Conservation (phyloP, 2,888 invertebrate genomes). For the Chrysodeixis includens region DNA sequence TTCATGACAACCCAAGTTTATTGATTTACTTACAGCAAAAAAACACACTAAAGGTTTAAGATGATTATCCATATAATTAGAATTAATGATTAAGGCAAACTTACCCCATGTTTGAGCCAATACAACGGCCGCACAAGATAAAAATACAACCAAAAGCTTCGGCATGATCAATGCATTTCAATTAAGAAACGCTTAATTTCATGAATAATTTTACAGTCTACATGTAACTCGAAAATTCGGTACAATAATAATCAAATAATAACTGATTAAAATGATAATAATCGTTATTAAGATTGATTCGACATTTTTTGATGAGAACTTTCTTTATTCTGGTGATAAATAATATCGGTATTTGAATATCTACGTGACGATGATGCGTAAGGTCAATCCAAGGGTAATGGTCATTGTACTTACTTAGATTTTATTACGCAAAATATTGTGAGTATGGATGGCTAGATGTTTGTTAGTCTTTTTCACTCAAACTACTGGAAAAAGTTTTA, state of each 20-base stretch:
- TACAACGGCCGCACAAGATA: background rate
- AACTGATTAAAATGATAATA: background rate
- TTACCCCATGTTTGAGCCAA: constrained; percentile 35
- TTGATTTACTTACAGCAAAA: too few species aligned
- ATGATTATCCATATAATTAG: too few species aligned
- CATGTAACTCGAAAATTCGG: background rate
- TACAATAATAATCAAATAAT: background rate
- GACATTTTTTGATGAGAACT: background rate
- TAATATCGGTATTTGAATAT: background rate
- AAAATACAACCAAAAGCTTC: constrained; percentile 5
- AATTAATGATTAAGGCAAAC: too few species aligned
- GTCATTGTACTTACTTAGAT: background rate
- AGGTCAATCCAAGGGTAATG: background rate
- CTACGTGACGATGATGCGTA: background rate
- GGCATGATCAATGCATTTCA: background rate
- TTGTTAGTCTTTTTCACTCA: too few species aligned
- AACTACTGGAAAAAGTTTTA: too few species aligned
- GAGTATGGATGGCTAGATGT: too few species aligned
- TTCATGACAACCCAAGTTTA: too few species aligned
- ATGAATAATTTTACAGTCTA: background rate
- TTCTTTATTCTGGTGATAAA: background rate
- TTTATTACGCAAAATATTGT: too few species aligned
- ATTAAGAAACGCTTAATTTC: background rate
- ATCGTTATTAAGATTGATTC: background rate
- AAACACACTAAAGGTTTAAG: too few species aligned